phyloP scores from a whole-genome alignment of 2,888 invertebrate species.

The Xylophagus ater region DNA sequence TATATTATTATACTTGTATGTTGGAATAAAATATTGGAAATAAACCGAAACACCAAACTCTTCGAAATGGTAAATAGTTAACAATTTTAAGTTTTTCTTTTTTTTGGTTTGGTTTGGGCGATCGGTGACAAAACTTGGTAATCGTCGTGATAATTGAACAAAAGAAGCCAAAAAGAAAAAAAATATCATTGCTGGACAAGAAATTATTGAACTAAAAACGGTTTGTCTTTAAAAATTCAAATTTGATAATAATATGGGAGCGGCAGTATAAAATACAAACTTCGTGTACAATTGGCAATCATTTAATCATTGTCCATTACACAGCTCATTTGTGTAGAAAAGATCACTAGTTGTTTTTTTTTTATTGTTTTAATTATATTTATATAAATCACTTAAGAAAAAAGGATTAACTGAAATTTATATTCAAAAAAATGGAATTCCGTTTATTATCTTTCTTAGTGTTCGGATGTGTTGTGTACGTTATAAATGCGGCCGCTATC shows the following conservation, averaged over 20 bases:
- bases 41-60: neutral
- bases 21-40: neutral
- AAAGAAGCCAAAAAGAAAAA: constrained; percentile 28
- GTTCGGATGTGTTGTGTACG: constrained; percentile 44
- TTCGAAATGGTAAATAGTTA: constrained; percentile 7
- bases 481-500: constrained; percentile 43
- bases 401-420: constrained; percentile 2
- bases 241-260: constrained; percentile 26
- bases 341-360: neutral
- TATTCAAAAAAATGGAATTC: constrained; percentile 27
- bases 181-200: too few species aligned
- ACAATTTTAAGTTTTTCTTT: constrained; percentile 13
- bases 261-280: constrained; percentile 40
- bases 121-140: constrained; percentile 6
- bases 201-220: too few species aligned
- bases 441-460: constrained; percentile 42
- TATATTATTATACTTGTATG: too few species aligned
- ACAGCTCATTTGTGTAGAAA: constrained; percentile 21
- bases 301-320: constrained; percentile 37
- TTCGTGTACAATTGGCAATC: constrained; percentile 34
- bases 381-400: neutral
- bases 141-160: constrained; percentile 4
- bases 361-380: constrained; percentile 11
- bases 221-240: constrained; percentile 24
- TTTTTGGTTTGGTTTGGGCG: too few species aligned